Evolutionary conservation across 1,140 invertebrate species (phyloP), one percentile per base, ranked within the genome.

Genomic region (Neodiprion pinetum): DNA sequence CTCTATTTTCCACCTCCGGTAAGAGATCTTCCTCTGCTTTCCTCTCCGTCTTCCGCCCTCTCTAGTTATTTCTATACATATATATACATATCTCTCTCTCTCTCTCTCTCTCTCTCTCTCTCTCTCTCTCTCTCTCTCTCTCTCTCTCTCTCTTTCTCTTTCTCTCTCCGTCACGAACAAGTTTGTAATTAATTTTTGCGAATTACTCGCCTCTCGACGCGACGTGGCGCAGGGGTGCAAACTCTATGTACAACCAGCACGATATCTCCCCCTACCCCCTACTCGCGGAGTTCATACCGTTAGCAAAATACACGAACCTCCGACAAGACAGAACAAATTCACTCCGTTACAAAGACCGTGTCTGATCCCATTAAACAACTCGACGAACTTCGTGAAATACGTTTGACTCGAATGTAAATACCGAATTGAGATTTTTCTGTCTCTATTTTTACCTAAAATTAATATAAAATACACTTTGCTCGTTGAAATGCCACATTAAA

Each of bases 161-260:
- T 73, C 48, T 48, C 40, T 47, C 28, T 70, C 77, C 53, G 49
- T 48, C 49, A 61, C 79, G 79, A 85, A 83, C 85, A 83, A 86
- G 82, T 85, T 85, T 72, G 79, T 86, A 86, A 87, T 87, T 86
- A 86, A 87, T 87, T 86, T 86, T 87, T 86, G 82, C 81, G 83
- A 87, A 87, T 86, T 86, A 85, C 82, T 82, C 84, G 82, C 78
- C 83, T 81, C 81, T 81, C 82, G 84, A 84, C 81, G 81, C 80
- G 79, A 77, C 75, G 77, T 75, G 28, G 78, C 80, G 72, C 53
- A 61, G 53, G 53, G 53, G 53, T 61, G 53, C 53, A 61, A 61
- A 40, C 28, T 40, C 8, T 79, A 81, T 76, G 77, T 76, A 79
- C 80, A 80, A 82, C 80, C 82, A 61, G 40, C 47, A 21, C 11